Base-by-base conservation (phyloP, 2,113 vertebrate species). In the Thymallus thymallus region DNA sequence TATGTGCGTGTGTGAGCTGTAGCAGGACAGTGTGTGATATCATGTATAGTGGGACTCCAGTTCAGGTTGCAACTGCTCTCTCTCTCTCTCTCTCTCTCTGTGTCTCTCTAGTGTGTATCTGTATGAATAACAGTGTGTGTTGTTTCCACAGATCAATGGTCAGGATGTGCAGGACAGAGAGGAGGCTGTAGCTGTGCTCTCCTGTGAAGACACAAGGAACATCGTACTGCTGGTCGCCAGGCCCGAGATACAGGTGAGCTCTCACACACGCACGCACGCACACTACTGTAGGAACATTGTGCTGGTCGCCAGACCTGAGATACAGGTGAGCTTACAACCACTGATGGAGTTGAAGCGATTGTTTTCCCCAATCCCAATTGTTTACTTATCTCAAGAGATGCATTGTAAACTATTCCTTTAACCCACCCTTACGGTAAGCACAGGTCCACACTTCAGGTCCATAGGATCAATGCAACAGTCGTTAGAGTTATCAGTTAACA, bases 161-260 rank as follows among this genome's bases (percentile, higher is more conserved):
- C 94, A 94, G 84, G 96, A 99, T 75, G 91, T 99, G 76, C 96
- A 96, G 89, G 95, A 99, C 82, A 88, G 94, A 71, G 94, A 96
- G 83, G 96, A 95, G 71, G 96, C 97, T 0, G 95, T 99, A 90
- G 95, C 95, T 0, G 85, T 94, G 70, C 95, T 99, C 72, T 96
- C 96, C 65, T 95, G 88, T 0, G 96, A 98, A 13, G 95, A 96
- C 87, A 94, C 93, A 77, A 93, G 90, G 86, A 96, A 92, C 82
- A 95, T 99, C 51, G 77, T 97, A 46, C 90, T 99, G 84, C 93
- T 99, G 58, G 94, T 99, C 0, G 96, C 94, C 51, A 93, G 97
- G 84, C 96, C 97, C 0, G 97, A 98, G 88, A 88, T 95, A 68
- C 97, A 97, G 95, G 97, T 98, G 83, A 90, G 93, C 41, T 64